Conservation (phyloP, 2,113 vertebrate genomes). For the Hiodon tergisus region DNA sequence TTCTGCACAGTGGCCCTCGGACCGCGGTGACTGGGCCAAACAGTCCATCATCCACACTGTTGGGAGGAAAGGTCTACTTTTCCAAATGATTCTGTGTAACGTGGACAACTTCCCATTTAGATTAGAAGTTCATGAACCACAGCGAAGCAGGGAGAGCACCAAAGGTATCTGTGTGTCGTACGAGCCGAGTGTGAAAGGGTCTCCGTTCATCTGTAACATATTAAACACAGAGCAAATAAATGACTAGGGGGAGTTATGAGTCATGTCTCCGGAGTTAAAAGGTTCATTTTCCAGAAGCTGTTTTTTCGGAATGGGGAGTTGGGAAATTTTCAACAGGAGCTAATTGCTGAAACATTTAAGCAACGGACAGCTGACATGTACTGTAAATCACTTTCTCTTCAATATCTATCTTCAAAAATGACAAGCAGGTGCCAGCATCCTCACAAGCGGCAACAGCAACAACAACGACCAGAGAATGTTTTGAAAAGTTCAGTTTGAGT, state of each 20-base stretch:
- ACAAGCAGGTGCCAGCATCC: too few species aligned
- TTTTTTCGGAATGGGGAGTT: slow-evolving; percentile 22
- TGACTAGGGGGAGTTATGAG: slow-evolving; percentile 91
- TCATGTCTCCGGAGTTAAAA: slow-evolving; percentile 66
- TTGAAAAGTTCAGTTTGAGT: too few species aligned
- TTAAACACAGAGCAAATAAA: slow-evolving; percentile 97
- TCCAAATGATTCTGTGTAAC: slow-evolving; percentile 92
- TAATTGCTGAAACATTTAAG: slow-evolving; percentile 27
- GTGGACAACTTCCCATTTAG: slow-evolving; percentile 98
- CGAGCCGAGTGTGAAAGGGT: slow-evolving; percentile 71
- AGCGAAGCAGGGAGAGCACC: slow-evolving; percentile 75
- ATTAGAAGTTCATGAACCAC: slow-evolving; percentile 98
- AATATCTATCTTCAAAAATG: background rate
- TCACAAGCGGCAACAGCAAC: too few species aligned
- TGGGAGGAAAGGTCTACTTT: slow-evolving; percentile 52
- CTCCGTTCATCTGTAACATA: slow-evolving; percentile 94
- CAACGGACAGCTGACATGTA: background rate
- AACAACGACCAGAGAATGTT: too few species aligned
- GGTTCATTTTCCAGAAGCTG: slow-evolving; percentile 39
- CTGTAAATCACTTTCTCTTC: background rate
- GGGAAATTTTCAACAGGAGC: slow-evolving; percentile 17
- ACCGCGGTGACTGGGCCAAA: slow-evolving; percentile 58
- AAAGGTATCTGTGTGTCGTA: slow-evolving; percentile 84
- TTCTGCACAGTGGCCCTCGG: background rate
- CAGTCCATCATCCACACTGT: slow-evolving; percentile 85